These are phyloP conservation scores for Sebastes flavidus DNA, from an alignment of 2,797 vertebrate species.

Conservation along the genomic window DNA sequence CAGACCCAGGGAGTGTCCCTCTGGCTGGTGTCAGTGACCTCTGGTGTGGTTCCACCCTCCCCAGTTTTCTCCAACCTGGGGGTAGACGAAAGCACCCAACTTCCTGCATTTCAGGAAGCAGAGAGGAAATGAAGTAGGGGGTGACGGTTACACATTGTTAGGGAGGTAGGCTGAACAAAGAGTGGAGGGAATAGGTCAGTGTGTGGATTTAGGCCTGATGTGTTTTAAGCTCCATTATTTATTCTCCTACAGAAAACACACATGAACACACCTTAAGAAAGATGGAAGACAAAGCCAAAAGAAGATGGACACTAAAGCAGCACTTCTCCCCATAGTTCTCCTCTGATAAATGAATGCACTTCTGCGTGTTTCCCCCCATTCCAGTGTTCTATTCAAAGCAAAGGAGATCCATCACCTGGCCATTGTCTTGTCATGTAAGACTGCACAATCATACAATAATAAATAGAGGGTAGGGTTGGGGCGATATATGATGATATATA, in stretches of 20 bases:
- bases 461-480: neutral
- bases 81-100: slow-evolving; percentile 37
- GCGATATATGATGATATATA: neutral
- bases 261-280: neutral
- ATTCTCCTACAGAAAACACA: neutral
- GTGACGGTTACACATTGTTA: slow-evolving; percentile 59
- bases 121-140: slow-evolving; percentile 61
- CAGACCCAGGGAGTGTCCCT: slow-evolving; percentile 23
- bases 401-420: neutral
- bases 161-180: slow-evolving; percentile 49
- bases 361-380: neutral
- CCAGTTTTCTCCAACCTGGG: slow-evolving; percentile 27
- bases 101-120: slow-evolving; percentile 72
- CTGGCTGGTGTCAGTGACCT: slow-evolving; percentile 34
- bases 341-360: neutral
- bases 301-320: neutral
- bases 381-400: neutral
- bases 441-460: neutral
- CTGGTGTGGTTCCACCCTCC: slow-evolving; percentile 17
- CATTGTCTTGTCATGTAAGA: neutral
- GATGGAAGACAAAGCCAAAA: neutral
- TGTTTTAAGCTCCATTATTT: neutral
- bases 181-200: slow-evolving; percentile 37
- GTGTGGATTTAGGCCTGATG: neutral
- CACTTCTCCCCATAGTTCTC: neutral